Evolutionary conservation across 2,888 invertebrate genomes (phyloP).

Genomic region (Sinohyriopsis cumingii): DNA sequence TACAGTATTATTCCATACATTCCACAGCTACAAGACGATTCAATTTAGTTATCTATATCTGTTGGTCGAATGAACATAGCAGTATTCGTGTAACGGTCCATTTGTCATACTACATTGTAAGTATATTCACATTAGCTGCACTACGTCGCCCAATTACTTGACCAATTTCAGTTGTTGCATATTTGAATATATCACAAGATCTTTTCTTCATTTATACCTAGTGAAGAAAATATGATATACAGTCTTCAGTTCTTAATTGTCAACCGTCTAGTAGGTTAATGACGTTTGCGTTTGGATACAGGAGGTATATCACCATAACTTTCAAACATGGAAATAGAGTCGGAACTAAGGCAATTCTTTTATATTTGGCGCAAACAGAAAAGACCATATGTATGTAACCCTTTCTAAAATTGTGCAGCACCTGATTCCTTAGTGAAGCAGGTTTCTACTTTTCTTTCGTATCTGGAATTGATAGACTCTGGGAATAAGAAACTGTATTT

Average conservation of each 20-base stretch:
- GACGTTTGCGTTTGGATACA: too few relatives aligned
- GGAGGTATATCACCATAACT: too few relatives aligned
- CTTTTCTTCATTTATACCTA: background rate
- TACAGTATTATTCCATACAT: conserved; percentile 1
- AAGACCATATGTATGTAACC: too few relatives aligned
- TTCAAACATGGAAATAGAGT: too few relatives aligned
- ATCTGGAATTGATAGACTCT: background rate
- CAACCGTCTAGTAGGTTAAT: too few relatives aligned
- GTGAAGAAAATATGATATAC: background rate
- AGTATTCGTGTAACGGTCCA: conserved; percentile 3
- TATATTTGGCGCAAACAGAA: too few relatives aligned
- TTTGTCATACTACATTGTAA: conserved; percentile 1
- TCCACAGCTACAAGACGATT: background rate
- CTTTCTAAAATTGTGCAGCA: too few relatives aligned
- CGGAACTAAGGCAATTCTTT: too few relatives aligned
- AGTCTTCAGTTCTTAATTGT: too few relatives aligned
- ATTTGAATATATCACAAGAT: background rate
- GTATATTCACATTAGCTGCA: too few relatives aligned
- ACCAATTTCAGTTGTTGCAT: background rate
- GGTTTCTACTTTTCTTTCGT: too few relatives aligned
- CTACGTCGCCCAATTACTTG: background rate
- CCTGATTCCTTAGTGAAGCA: too few relatives aligned
- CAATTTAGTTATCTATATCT: background rate
- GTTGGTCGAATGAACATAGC: conserved; percentile 4
- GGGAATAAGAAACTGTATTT: background rate